Conservation (phyloP, 2,113 vertebrate species). For the Cromileptes altivelis region DNA sequence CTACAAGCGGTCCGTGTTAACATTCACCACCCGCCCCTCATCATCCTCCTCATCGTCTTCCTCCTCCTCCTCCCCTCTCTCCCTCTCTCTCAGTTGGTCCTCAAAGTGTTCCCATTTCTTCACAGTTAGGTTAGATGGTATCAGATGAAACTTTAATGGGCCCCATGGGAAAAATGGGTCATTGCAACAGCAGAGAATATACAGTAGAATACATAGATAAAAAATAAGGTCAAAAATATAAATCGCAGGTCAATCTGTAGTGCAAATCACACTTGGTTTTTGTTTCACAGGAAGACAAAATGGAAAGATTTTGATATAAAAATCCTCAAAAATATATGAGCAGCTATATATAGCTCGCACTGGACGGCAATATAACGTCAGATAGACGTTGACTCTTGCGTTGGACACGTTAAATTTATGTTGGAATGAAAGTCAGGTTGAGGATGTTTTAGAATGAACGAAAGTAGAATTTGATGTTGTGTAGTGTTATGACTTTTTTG, state of each 20-base stretch:
- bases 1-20: conserved; percentile 43
- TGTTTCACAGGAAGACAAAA: not conserved
- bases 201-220: not conserved
- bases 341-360: too few relatives aligned
- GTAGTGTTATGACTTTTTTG: too few relatives aligned
- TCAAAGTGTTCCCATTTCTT: conserved; percentile 45
- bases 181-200: conserved; percentile 25
- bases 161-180: conserved; percentile 59
- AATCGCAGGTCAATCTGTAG: too few relatives aligned
- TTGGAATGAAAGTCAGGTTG: too few relatives aligned
- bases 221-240: too few relatives aligned
- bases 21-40: not conserved
- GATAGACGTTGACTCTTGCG: too few relatives aligned
- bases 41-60: too few relatives aligned
- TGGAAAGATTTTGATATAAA: not conserved
- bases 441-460: too few relatives aligned
- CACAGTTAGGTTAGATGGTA: conserved; percentile 43
- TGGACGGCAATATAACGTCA: too few relatives aligned
- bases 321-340: not conserved
- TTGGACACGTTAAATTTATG: too few relatives aligned
- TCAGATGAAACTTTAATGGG: conserved; percentile 63
- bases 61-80: not conserved
- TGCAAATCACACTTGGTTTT: not conserved
- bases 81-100: conserved; percentile 25
- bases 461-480: too few relatives aligned